A percentile compares a stretch with the other conserved stretches of the same genome.
These are phyloP conservation scores for Acronicta leporina DNA, from an alignment of 2,888 invertebrate species.

Conservation along the genomic window DNA sequence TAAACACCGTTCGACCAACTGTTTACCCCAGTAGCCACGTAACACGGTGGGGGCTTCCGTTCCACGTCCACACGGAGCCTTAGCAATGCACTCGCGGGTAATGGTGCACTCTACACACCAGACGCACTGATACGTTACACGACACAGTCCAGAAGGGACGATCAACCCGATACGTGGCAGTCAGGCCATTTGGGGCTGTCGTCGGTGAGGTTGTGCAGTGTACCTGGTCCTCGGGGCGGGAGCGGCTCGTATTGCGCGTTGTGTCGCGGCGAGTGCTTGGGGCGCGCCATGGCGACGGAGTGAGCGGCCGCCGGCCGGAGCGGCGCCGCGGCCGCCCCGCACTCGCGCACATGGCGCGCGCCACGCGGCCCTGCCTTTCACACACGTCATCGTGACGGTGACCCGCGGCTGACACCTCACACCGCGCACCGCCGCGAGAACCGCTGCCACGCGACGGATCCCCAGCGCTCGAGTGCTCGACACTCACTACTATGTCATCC, in stretches of 20 bases:
- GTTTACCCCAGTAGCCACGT: constrained; percentile 12
- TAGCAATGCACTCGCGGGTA: constrained; percentile 2
- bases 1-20: constrained; percentile 17
- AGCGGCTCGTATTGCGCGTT: constrained; percentile 79
- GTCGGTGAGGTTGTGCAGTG: constrained; percentile 41
- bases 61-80: constrained; percentile 46
- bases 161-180: neutral
- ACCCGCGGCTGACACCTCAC: constrained; percentile 40
- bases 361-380: constrained; percentile 70
- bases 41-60: constrained; percentile 17
- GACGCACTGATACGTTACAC: constrained; percentile 13
- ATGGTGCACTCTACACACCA: neutral
- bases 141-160: neutral
- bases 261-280: constrained; percentile 86
- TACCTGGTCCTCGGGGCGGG: constrained; percentile 88
- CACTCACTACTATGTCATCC: constrained; percentile 1
- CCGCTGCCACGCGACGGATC: constrained; percentile 47
- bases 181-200: constrained; percentile 4
- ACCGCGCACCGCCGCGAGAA: constrained; percentile 17
- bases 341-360: constrained; percentile 58
- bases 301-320: constrained; percentile 76
- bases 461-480: constrained; percentile 5
- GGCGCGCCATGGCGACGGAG: constrained; percentile 85
- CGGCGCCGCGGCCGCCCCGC: constrained; percentile 48
- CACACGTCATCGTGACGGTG: constrained; percentile 68